Conservation (phyloP, 2,888 invertebrate genomes). For the Ariolimax columbianus region DNA sequence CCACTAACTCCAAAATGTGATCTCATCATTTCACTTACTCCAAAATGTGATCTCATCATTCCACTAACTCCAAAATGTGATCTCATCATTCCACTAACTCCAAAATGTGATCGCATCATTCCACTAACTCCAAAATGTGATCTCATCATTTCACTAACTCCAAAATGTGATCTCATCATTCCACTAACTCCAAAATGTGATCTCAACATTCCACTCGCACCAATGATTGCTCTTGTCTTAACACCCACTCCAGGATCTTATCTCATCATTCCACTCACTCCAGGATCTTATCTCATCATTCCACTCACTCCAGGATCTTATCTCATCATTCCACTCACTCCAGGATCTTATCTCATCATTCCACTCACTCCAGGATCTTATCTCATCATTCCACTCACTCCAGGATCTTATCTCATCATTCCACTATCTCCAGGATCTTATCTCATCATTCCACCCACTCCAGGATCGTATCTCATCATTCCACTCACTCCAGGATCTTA, state of each 20-base stretch:
- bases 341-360: too few relatives aligned
- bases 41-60: background rate
- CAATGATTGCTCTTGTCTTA: background rate
- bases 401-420: slow-evolving; percentile 31
- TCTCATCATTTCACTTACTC: background rate
- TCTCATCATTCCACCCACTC: too few relatives aligned
- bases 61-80: too few relatives aligned
- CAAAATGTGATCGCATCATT: background rate
- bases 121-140: background rate
- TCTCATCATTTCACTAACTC: background rate
- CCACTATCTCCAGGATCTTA: background rate
- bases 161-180: background rate
- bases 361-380: too few relatives aligned
- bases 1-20: background rate
- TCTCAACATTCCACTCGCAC: background rate
- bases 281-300: too few relatives aligned
- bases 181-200: background rate
- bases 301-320: too few relatives aligned
- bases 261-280: too few relatives aligned
- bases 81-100: too few relatives aligned
- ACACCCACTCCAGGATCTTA: slow-evolving; percentile 58
- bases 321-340: too few relatives aligned
- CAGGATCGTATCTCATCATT: too few relatives aligned
- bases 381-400: too few relatives aligned
- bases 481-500: too few relatives aligned